Evolutionary conservation across 2,113 vertebrate species (phyloP), one percentile per base, ranked within the genome.

Genomic region (Hyaena hyaena): DNA sequence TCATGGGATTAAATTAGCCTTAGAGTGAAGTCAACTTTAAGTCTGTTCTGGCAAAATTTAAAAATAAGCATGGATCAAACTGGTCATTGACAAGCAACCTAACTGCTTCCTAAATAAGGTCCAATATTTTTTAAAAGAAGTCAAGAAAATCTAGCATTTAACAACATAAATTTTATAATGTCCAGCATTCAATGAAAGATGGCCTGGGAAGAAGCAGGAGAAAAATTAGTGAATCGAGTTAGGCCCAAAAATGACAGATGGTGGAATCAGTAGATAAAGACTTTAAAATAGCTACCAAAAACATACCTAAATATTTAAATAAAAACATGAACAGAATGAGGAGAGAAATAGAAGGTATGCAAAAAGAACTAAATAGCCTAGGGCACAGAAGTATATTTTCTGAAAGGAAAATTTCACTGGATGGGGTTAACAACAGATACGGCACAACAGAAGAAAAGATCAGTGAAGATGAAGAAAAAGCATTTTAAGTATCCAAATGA

Each of bases 121-220:
- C 55, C 7, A 73, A 50, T 82, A 24, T 39, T 88, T 81, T 88
- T 69, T 5, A 71, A 83, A 83, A 73, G 39, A 73, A 73, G 24
- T 81, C 11, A 87, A 81, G 85, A 94, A 73, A 81, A 88, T 31
- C 39, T 33, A 88, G 39, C 33, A 81, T 94, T 81, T 23, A 94
- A 94, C 10, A 85, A n/a, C 15, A 45, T 45, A 69, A 48, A 88
- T 58, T 80, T 81, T 61, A 63, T 10, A 88, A 50, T 48, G 53
- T 50, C 17, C 11, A 39, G 5, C 39, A 88, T 31, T 12, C 33
- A n/a, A n/a, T 15, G 39, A n/a, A 53, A 86, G 61, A 58, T 35
- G 61, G 16, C 28, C 58, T 31, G 4, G 53, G 53, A 21, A 58
- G 48, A 63, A 86, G 63, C 33, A 80, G 35, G 50, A 85, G 69